Evolutionary conservation across 1,140 invertebrate species (phyloP), one percentile per base, ranked within the genome.

Genomic region (Theocolax elegans): DNA sequence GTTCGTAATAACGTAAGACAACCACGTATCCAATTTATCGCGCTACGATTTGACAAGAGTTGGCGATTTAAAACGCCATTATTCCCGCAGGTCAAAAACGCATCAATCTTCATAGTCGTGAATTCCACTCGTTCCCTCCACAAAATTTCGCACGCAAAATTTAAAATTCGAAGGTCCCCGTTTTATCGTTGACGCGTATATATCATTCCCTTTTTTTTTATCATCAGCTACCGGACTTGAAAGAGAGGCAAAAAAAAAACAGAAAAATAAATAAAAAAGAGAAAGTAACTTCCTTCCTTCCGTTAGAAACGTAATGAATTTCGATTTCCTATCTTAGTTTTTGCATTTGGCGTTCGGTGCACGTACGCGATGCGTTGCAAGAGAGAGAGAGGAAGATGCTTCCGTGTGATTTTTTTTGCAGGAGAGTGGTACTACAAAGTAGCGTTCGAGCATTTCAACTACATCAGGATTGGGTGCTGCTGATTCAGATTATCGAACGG

Each of bases 231-330:
- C 46, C 46, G 66, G 56, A 53, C 46, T 68, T 68, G 17, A 44
- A 35, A 38, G 38, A 13, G 13, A 40, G 9, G 3, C 0, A 44
- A 51, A 46, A 51, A 25, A 46, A 58, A 71, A 64, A 71, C 42
- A 56, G 38, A 58, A 63, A 48, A 63, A 2, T 54, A 15, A 29
- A 64, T 15, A 64, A 51, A 58, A 42, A n/a, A n/a, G n/a, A n/a
- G n/a, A n/a, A 40, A 58, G 53, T 27, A 60, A 71, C 29, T 63
- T 64, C 67, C 59, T 71, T 71, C 53, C 60, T 71, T 71, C 68
- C 68, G 60, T 29, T 40, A 44, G 51, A 44, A 59, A 51, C 68
- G 51, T 71, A 71, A 64, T 71, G 68, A 71, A 71, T 71, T 71
- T 71, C 68, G 60, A 71, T 71, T 71, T 64, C 51, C 53, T n/a